Percentiles rank a stretch among this genome's conserved stretches.
phyloP scores from a whole-genome alignment of 2,797 vertebrate species.

The Mus caroli region DNA sequence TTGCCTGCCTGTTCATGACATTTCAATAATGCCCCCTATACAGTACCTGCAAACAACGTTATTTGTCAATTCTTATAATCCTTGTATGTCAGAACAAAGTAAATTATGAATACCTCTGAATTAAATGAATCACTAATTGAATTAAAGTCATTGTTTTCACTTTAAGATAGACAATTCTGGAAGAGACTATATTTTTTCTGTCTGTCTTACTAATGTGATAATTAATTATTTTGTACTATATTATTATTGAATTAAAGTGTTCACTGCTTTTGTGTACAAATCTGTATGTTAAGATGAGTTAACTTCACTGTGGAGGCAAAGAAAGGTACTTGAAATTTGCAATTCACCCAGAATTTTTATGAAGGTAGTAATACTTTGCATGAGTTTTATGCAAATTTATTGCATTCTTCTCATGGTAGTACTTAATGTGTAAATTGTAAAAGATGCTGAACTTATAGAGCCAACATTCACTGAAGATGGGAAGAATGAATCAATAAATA shows the following conservation, averaged over 20 bases:
- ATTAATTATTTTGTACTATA: neutral
- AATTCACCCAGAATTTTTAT: slow-evolving; percentile 64
- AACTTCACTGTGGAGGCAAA: neutral
- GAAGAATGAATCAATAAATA: slow-evolving; percentile 63
- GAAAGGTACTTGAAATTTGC: neutral
- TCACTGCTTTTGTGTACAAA: neutral
- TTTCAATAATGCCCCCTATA: neutral
- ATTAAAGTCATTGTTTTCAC: neutral
- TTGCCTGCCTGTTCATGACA: accelerated
- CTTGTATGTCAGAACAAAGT: neutral
- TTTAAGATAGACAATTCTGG: neutral
- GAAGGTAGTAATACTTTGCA: slow-evolving; percentile 56
- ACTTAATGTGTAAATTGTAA: slow-evolving; percentile 63
- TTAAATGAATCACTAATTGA: slow-evolving; percentile 11
- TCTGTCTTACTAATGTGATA: neutral
- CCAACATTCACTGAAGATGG: slow-evolving; percentile 47
- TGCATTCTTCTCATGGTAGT: slow-evolving; percentile 40
- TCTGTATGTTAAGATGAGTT: neutral
- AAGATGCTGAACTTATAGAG: slow-evolving; percentile 28
- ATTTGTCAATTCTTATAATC: neutral
- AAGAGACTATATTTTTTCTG: neutral
- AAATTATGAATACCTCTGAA: neutral
- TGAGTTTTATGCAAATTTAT: slow-evolving; percentile 72
- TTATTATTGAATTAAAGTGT: neutral
- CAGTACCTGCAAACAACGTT: neutral